Evolutionary conservation across 2,797 vertebrate species (phyloP).

Genomic region (Lates japonicus): DNA sequence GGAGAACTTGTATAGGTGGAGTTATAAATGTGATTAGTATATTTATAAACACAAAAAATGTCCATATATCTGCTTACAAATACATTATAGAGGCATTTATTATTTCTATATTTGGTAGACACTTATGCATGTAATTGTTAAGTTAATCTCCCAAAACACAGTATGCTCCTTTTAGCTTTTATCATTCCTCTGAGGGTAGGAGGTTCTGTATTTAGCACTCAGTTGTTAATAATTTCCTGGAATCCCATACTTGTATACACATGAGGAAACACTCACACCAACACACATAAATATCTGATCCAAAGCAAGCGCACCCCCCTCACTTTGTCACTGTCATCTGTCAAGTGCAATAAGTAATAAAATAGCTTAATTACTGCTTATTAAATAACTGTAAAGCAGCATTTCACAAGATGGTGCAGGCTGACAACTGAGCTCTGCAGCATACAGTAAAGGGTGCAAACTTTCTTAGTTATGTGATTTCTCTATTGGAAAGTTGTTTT

Average conservation of each 20-base stretch:
- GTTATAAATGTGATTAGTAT: not conserved
- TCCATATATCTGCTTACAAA: not conserved
- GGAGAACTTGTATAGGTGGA: not conserved
- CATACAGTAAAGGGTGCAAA: constrained; percentile 23
- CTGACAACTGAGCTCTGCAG: constrained; percentile 3
- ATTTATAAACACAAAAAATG: not conserved
- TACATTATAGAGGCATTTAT: not conserved
- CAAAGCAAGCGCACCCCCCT: not conserved
- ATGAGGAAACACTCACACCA: constrained; percentile 15
- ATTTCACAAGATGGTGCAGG: not conserved
- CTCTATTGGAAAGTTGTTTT: constrained; percentile 9
- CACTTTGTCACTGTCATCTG: not conserved
- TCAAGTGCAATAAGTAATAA: constrained; percentile 12
- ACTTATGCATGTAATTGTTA: not conserved
- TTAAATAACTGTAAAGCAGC: constrained; percentile 24
- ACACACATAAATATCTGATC: constrained; percentile 25
- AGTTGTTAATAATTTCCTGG: constrained; percentile 50
- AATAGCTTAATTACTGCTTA: constrained; percentile 17
- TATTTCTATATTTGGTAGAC: not conserved
- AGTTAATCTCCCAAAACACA: not conserved
- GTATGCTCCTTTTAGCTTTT: constrained; percentile 2
- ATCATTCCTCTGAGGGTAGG: constrained; percentile 13
- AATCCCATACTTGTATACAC: constrained; percentile 25
- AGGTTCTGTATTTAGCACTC: constrained; percentile 27
- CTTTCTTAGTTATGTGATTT: constrained; percentile 4